phyloP scores from a whole-genome alignment of 1,140 invertebrate species.

The Lasioglossum albipes region DNA sequence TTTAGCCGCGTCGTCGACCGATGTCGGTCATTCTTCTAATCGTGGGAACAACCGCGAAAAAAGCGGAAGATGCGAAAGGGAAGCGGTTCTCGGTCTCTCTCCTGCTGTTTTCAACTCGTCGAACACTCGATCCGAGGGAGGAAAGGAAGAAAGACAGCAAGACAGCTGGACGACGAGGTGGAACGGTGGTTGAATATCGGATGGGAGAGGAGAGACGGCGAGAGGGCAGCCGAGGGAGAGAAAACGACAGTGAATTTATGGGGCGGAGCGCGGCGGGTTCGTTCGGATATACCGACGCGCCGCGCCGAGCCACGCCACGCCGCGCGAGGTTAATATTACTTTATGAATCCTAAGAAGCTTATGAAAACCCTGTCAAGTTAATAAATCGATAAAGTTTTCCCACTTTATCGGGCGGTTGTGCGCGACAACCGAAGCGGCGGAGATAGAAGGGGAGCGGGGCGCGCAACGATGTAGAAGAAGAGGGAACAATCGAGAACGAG shows the following conservation, averaged over 20 bases:
- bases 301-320: constrained; percentile 35
- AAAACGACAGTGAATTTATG: constrained; percentile 59
- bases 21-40: background rate
- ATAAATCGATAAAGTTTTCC: constrained; percentile 71
- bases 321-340: constrained; percentile 66
- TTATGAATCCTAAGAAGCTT: constrained; percentile 69
- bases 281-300: constrained; percentile 60
- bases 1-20: background rate
- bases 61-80: background rate
- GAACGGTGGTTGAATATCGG: constrained; percentile 4
- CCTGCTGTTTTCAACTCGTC: background rate
- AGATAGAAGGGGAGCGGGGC: too few species aligned
- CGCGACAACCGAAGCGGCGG: constrained; percentile 24
- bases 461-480: background rate
- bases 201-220: too few species aligned
- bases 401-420: constrained; percentile 59
- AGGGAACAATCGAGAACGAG: constrained; percentile 7
- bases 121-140: background rate
- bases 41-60: constrained; percentile 3
- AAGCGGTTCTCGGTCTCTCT: constrained; percentile 1
- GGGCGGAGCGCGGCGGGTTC: constrained; percentile 44
- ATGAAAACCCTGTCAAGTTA: constrained; percentile 68
- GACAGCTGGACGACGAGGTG: constrained; percentile 19
- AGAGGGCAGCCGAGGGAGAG: background rate
- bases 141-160: constrained; percentile 33